Conservation (phyloP, 2,797 vertebrate genomes). For the Antrozous pallidus region DNA sequence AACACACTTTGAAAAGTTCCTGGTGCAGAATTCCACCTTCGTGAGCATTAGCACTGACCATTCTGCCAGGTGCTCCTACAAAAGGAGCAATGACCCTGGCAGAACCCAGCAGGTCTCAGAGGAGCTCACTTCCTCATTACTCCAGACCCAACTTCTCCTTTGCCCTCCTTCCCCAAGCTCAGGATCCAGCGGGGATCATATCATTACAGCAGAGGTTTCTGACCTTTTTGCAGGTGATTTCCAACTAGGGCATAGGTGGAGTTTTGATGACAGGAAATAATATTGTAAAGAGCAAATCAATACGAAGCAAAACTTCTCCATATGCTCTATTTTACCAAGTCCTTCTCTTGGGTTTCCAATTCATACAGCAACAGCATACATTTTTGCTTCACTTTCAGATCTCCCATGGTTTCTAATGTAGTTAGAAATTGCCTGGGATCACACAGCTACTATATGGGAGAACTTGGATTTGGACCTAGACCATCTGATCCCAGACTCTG, state of each 20-base stretch:
- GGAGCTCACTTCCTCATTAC: neutral
- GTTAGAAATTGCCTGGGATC: neutral
- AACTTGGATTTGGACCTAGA: neutral
- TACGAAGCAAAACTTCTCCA: neutral
- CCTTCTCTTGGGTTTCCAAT: neutral
- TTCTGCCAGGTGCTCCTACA: no score
- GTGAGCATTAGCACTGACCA: rapidly evolving
- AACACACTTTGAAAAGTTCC: neutral
- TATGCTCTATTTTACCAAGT: neutral
- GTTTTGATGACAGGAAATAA: neutral
- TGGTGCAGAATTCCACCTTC: neutral
- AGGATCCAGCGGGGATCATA: neutral
- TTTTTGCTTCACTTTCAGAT: neutral
- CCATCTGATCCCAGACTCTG: neutral
- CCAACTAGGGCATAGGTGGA: neutral
- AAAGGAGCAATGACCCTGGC: neutral
- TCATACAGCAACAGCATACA: neutral
- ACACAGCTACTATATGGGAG: neutral
- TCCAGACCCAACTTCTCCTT: neutral
- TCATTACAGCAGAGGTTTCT: neutral
- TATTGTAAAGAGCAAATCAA: neutral
- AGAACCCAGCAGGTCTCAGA: neutral
- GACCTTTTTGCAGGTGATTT: neutral
- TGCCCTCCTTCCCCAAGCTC: neutral
- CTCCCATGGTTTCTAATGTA: neutral